phyloP scores from a whole-genome alignment of 2,888 invertebrate genomes.

The Dorcus parallelipipedus region DNA sequence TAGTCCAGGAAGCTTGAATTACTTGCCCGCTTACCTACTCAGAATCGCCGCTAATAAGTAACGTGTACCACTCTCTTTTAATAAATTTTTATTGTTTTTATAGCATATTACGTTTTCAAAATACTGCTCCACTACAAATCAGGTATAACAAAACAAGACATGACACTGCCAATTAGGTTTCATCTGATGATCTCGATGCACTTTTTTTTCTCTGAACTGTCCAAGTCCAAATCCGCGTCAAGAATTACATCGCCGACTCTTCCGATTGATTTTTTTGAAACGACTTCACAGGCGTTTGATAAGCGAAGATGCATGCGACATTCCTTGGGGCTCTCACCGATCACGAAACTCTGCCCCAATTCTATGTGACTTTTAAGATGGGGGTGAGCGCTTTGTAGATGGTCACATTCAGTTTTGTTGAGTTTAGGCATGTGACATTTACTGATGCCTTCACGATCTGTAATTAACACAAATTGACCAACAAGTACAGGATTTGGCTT shows the following conservation, averaged over 20 bases:
- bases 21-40: too few relatives aligned
- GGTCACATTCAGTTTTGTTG: slow-evolving; percentile 35
- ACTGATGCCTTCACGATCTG: slow-evolving; percentile 39
- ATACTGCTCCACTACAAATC: neutral
- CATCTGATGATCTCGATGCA: slow-evolving; percentile 16
- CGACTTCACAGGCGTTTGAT: slow-evolving; percentile 9
- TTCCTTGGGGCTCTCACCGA: slow-evolving; percentile 28
- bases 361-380: slow-evolving; percentile 35
- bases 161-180: neutral
- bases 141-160: neutral
- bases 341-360: slow-evolving; percentile 38
- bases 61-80: neutral
- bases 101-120: neutral
- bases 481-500: too few relatives aligned
- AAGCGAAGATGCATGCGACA: slow-evolving; percentile 4
- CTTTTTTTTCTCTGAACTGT: slow-evolving; percentile 4
- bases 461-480: neutral
- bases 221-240: slow-evolving; percentile 3
- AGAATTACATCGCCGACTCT: slow-evolving; percentile 14
- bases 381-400: slow-evolving; percentile 35
- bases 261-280: slow-evolving; percentile 11
- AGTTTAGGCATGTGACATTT: slow-evolving; percentile 43
- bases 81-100: neutral
- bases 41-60: neutral
- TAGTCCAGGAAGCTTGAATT: neutral